Percentiles rank a stretch among this genome's conserved stretches.
These are phyloP conservation scores for Centropus unirufus DNA, from an alignment of 2,113 vertebrate species.

Conservation along the genomic window DNA sequence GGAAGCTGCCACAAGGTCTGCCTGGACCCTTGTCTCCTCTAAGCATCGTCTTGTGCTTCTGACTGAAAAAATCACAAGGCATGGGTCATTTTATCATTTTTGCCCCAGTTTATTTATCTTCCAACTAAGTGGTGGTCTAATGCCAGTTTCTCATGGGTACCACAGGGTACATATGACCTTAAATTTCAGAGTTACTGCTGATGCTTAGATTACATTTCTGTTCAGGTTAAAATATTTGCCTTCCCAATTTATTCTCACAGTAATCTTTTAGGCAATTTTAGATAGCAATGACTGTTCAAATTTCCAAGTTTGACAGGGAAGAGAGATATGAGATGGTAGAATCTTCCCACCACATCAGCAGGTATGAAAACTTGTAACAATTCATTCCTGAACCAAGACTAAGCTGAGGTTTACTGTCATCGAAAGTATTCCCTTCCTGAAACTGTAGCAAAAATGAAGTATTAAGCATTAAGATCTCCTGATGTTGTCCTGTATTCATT, in stretches of 20 bases:
- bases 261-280: not conserved
- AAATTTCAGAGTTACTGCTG: not conserved
- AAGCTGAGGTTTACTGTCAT: not conserved
- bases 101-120: not conserved
- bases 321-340: not conserved
- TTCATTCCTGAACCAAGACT: not conserved
- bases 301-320: not conserved
- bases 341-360: accelerated
- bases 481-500: not conserved
- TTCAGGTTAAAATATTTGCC: not conserved
- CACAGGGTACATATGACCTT: accelerated
- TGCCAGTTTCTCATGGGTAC: not conserved
- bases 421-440: not conserved
- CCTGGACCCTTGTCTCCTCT: no score
- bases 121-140: not conserved
- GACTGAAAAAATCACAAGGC: not conserved
- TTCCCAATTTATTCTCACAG: not conserved
- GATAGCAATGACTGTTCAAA: accelerated
- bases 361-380: not conserved
- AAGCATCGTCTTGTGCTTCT: not conserved
- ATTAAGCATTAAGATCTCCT: not conserved
- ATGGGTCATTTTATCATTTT: not conserved
- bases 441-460: not conserved
- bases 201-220: not conserved
- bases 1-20: no score